These are phyloP conservation scores for Idris sp. DNA, from an alignment of 1,140 invertebrate species.

Conservation along the genomic window DNA sequence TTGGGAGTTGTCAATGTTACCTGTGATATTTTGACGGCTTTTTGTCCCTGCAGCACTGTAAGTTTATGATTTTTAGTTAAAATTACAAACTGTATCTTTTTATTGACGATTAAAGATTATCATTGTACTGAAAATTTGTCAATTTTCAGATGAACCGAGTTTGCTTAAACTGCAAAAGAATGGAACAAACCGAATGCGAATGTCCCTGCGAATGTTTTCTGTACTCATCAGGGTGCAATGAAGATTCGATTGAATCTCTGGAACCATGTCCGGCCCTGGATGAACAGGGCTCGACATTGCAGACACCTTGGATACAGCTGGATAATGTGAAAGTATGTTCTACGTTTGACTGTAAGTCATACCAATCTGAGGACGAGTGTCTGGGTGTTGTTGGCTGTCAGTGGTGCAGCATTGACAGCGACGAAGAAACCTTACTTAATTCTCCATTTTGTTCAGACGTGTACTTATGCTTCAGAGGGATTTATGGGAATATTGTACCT, in stretches of 20 bases:
- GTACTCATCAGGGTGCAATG: slow-evolving; percentile 79
- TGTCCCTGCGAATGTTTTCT: slow-evolving; percentile 96
- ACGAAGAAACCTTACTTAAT: slow-evolving; percentile 83
- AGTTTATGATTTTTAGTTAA: slow-evolving; percentile 2
- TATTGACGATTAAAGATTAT: too few species aligned
- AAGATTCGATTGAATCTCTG: slow-evolving; percentile 65
- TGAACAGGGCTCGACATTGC: slow-evolving; percentile 71
- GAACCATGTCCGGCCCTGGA: slow-evolving; percentile 69
- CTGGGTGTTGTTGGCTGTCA: slow-evolving; percentile 92
- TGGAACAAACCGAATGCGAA: slow-evolving; percentile 96
- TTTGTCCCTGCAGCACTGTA: slow-evolving; percentile 93
- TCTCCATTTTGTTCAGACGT: slow-evolving; percentile 89
- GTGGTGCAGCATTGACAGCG: slow-evolving; percentile 91
- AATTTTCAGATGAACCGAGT: slow-evolving; percentile 84
- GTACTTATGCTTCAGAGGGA: slow-evolving; percentile 90
- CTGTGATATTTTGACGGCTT: slow-evolving; percentile 85
- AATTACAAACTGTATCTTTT: too few species aligned
- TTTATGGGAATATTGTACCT: slow-evolving; percentile 88
- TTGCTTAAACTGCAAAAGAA: slow-evolving; percentile 94
- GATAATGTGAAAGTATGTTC: slow-evolving; percentile 80
- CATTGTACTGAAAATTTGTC: too few species aligned
- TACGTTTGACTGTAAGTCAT: slow-evolving; percentile 89
- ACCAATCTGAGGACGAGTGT: slow-evolving; percentile 86
- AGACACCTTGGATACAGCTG: slow-evolving; percentile 70
- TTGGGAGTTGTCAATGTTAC: slow-evolving; percentile 90